phyloP scores from a whole-genome alignment of 2,888 invertebrate genomes.

The Laothoe populi region DNA sequence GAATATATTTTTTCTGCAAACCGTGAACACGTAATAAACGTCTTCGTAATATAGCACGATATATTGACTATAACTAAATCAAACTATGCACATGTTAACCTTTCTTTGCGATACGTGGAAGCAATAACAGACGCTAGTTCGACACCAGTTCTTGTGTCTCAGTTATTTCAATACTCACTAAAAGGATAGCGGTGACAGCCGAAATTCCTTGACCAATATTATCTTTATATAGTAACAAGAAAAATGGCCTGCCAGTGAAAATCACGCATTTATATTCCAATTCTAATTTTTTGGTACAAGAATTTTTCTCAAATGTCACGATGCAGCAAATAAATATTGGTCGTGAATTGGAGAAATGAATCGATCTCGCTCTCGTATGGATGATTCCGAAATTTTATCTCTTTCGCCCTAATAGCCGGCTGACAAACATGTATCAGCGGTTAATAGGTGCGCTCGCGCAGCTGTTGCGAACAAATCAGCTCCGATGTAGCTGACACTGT shows the following conservation, averaged over 20 bases:
- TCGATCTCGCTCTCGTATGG: slow-evolving; percentile 80
- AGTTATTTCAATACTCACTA: slow-evolving; percentile 25
- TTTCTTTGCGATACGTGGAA: not conserved
- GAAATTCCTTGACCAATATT: slow-evolving; percentile 70
- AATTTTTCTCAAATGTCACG: slow-evolving; percentile 76
- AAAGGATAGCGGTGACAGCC: slow-evolving; percentile 37
- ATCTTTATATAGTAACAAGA: slow-evolving; percentile 74
- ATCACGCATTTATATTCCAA: slow-evolving; percentile 70
- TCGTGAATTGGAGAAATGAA: slow-evolving; percentile 77
- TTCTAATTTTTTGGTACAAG: slow-evolving; percentile 74
- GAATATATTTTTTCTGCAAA: slow-evolving; percentile 47
- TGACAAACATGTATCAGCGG: slow-evolving; percentile 85
- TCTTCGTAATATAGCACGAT: slow-evolving; percentile 38
- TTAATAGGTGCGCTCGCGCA: slow-evolving; percentile 84
- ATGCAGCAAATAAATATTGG: slow-evolving; percentile 81
- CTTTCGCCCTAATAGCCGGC: slow-evolving; percentile 84
- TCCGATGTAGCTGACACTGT: slow-evolving; percentile 84
- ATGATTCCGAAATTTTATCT: slow-evolving; percentile 76
- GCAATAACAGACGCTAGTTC: not conserved
- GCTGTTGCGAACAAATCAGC: slow-evolving; percentile 85
- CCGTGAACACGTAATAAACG: slow-evolving; percentile 52
- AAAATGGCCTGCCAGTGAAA: slow-evolving; percentile 69
- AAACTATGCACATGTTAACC: not conserved
- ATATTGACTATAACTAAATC: slow-evolving; percentile 21
- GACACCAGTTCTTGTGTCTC: slow-evolving; percentile 27